Conservation (phyloP, 2,797 vertebrate species). For the Calcarius lapponicus region DNA sequence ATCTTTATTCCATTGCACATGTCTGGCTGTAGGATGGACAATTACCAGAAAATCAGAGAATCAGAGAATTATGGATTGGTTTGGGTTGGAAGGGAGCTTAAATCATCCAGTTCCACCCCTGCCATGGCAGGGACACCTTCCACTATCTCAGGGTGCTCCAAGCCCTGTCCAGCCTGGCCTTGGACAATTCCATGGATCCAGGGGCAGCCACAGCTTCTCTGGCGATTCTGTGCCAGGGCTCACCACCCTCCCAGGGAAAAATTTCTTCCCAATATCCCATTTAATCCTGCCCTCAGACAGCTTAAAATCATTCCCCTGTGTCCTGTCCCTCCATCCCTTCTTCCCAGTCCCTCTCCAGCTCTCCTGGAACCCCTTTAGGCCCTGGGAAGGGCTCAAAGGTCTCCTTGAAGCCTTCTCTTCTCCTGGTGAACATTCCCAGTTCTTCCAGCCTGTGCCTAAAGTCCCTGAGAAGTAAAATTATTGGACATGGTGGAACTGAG, state of each 20-base stretch:
- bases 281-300: too few species aligned
- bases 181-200: not conserved
- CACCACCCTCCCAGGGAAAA: fast-evolving
- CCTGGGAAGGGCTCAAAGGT: fast-evolving
- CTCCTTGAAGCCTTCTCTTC: not conserved
- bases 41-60: not conserved
- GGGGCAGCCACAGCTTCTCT: not conserved
- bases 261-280: not conserved
- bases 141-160: too few species aligned
- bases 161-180: fast-evolving
- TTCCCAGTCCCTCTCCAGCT: not conserved
- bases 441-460: not conserved
- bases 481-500: not conserved
- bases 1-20: fast-evolving
- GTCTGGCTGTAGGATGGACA: not conserved
- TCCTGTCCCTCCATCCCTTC: not conserved
- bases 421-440: not conserved
- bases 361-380: not conserved
- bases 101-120: fast-evolving
- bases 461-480: not conserved
- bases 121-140: not conserved
- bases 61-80: not conserved
- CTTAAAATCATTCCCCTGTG: not conserved
- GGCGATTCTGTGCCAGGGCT: not conserved
- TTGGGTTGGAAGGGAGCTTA: not conserved